Conservation (phyloP, 2,888 invertebrate genomes). For the Craniophora ligustri region DNA sequence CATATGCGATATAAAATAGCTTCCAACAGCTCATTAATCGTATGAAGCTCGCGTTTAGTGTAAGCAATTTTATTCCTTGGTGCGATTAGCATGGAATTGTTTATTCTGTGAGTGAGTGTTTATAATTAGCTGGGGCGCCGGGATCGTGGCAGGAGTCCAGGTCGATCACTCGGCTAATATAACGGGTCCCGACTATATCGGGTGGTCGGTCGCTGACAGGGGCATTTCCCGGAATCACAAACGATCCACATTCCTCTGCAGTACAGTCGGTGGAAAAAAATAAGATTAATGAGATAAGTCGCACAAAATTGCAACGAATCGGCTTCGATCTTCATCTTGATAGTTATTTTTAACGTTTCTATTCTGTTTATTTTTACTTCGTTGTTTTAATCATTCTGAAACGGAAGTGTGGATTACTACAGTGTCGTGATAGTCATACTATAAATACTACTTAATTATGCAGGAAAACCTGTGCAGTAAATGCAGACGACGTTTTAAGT, state of each 20-base stretch:
- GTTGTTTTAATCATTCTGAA: constrained; percentile 27
- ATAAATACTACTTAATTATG: constrained; percentile 24
- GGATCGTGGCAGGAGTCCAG: constrained; percentile 84
- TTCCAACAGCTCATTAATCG: constrained; percentile 63
- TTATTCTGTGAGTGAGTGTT: constrained; percentile 70
- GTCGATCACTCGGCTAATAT: constrained; percentile 84
- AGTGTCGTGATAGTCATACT: constrained; percentile 10
- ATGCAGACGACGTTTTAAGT: constrained; percentile 20
- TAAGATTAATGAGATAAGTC: constrained; percentile 44
- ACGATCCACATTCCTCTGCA: constrained; percentile 64
- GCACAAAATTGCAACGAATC: constrained; percentile 36
- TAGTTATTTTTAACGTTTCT: constrained; percentile 15
- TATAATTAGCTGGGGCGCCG: constrained; percentile 81
- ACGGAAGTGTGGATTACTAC: constrained; percentile 10
- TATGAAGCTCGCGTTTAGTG: constrained; percentile 50
- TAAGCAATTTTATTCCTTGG: constrained; percentile 72
- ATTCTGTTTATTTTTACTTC: constrained; percentile 8
- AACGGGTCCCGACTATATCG: constrained; percentile 83
- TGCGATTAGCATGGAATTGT: constrained; percentile 72
- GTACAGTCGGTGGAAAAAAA: constrained; percentile 38
- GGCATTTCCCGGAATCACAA: constrained; percentile 74
- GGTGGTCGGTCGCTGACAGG: constrained; percentile 84
- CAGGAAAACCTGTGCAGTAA: constrained; percentile 27
- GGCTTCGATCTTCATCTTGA: constrained; percentile 27
- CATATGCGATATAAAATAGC: constrained; percentile 64